A percentile compares a stretch with the other conserved stretches of the same genome.
These are phyloP conservation scores for Spicauda simplicius DNA, from an alignment of 2,888 invertebrate genomes.

Conservation along the genomic window DNA sequence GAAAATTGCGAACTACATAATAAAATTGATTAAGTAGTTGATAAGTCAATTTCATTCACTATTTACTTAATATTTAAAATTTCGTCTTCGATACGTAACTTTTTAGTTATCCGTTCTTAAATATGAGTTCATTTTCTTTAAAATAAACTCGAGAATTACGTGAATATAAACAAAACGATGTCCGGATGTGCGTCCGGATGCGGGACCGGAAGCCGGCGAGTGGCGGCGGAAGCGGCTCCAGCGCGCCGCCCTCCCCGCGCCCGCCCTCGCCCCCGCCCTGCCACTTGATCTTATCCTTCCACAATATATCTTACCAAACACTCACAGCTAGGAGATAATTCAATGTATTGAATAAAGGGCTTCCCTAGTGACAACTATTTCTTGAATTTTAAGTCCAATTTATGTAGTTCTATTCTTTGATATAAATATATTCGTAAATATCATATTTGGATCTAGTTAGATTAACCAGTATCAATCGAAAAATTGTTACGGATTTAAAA, in stretches of 20 bases:
- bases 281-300: conserved; percentile 18
- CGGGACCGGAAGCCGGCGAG: conserved; percentile 71
- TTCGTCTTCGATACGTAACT: no score
- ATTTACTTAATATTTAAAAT: no score
- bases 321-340: not conserved
- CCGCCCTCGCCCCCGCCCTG: conserved; percentile 37
- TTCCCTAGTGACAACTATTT: not conserved
- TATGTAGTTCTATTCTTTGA: no score
- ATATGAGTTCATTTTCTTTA: no score
- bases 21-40: no score
- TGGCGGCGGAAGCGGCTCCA: conserved; percentile 45
- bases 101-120: no score
- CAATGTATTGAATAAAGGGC: not conserved
- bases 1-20: not conserved
- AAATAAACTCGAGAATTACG: conserved; percentile 4
- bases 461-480: no score
- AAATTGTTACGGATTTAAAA: no score
- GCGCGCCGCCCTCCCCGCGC: conserved; percentile 28
- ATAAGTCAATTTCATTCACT: no score
- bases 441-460: no score
- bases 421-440: no score
- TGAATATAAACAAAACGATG: conserved; percentile 13
- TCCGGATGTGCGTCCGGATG: conserved; percentile 73
- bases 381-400: no score
- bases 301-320: not conserved